Evolutionary conservation across 2,888 invertebrate genomes (phyloP), one percentile per base, ranked within the genome.

Genomic region (Acrobasis suavella): DNA sequence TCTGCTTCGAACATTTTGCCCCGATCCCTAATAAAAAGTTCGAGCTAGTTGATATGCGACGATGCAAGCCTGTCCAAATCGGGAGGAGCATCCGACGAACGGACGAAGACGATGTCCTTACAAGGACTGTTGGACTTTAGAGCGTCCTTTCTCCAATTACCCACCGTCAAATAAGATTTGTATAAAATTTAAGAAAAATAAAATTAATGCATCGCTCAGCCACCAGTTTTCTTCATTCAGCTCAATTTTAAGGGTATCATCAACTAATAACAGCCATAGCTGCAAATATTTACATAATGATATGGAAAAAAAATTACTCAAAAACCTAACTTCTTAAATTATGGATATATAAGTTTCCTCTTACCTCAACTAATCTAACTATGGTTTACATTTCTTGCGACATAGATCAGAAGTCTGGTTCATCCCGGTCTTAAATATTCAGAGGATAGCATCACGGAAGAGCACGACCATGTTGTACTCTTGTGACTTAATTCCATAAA

Each of bases 381-480:
- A 7, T 1, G 10, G 14, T 46, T 46, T 12, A n/a, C 42, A 42
- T n/a, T 46, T 12, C 46, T 7, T 46, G 46, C 46, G n/a, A 46
- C n/a, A 14, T 14, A 46, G 46, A n/a, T 46, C 46, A n/a, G 12
- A 3, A 6, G 46, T 46, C 46, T n/a, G 14, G 14, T 6, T n/a
- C n/a, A 46, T 46, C n/a, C 46, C 52, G 52, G 32, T 32, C 14
- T 52, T 52, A 52, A 52, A 52, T 52, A 55, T 38, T 55, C 38
- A 38, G 37, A 55, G n/a, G n/a, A 55, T 38, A 15, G 15, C 14
- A 37, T 9, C n/a, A 9, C 14, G 37, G 15, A 14, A 46, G n/a
- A 12, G 32, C 22, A 22, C 22, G 22, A 22, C 22, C 22, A 22
- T 3, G 22, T 22, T 22, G 22, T 22, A 22, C 2, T 22, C 2